phyloP scores from a whole-genome alignment of 2,797 vertebrate species.

The Fistularia tabacaria region DNA sequence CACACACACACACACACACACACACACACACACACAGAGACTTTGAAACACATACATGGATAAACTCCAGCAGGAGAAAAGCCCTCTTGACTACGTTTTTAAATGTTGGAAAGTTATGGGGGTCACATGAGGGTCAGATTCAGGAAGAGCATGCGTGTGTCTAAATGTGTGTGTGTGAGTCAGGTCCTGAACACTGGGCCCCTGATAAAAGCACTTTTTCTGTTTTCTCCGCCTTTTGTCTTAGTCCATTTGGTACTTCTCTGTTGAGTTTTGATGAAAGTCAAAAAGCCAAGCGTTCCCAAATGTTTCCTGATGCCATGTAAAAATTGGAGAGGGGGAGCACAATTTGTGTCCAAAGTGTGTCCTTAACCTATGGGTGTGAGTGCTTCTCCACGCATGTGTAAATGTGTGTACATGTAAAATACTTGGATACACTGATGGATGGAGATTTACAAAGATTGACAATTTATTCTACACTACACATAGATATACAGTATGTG shows the following conservation, averaged over 20 bases:
- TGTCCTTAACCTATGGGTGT: slow-evolving; percentile 13
- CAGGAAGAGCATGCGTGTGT: slow-evolving; percentile 69
- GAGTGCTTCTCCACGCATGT: not conserved
- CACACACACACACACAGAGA: slow-evolving; percentile 37
- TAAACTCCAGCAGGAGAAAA: slow-evolving; percentile 69
- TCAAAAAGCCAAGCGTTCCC: slow-evolving; percentile 56
- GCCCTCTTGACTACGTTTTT: slow-evolving; percentile 79
- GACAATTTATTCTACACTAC: too few relatives aligned
- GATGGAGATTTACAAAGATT: too few relatives aligned
- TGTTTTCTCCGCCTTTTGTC: slow-evolving; percentile 48
- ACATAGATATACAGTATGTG: too few relatives aligned
- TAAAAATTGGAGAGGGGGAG: slow-evolving; percentile 53
- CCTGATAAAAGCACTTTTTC: slow-evolving; percentile 72
- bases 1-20: slow-evolving; percentile 17
- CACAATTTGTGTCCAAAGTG: slow-evolving; percentile 47
- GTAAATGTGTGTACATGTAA: too few relatives aligned
- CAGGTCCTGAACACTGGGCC: slow-evolving; percentile 47
- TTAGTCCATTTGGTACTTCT: slow-evolving; percentile 60
- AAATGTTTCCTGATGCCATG: slow-evolving; percentile 63
- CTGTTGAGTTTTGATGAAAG: slow-evolving; percentile 69
- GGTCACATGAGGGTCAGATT: slow-evolving; percentile 83
- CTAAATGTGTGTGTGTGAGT: slow-evolving; percentile 33
- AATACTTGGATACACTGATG: too few relatives aligned
- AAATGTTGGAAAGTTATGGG: slow-evolving; percentile 77
- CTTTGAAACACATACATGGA: slow-evolving; percentile 18